phyloP scores from a whole-genome alignment of 2,113 vertebrate species.

The Alexandromys fortis region DNA sequence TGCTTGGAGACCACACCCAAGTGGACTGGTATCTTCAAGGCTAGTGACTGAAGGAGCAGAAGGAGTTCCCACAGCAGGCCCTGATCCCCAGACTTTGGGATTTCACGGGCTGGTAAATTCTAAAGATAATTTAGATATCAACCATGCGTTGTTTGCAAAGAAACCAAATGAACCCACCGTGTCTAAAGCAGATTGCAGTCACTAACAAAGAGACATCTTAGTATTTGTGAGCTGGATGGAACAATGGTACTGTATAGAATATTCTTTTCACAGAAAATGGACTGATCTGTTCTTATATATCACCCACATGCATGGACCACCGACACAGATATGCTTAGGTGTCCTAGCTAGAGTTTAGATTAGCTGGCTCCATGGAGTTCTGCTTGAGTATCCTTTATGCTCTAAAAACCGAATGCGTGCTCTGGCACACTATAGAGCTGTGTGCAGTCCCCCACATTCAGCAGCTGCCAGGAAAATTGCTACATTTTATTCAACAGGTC shows the following conservation, averaged over 20 bases:
- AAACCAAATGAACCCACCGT: not conserved
- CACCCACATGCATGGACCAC: too few species aligned
- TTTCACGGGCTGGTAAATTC: slow-evolving; percentile 14
- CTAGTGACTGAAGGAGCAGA: too few species aligned
- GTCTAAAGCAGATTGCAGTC: not conserved
- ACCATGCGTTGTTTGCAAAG: not conserved
- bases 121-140: slow-evolving; percentile 25
- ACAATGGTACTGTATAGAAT: not conserved
- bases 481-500: slow-evolving; percentile 5
- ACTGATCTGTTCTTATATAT: not conserved
- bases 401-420: not conserved
- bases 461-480: not conserved
- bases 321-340: not conserved
- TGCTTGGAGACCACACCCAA: too few species aligned
- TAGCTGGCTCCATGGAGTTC: not conserved
- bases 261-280: not conserved
- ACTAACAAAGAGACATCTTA: not conserved
- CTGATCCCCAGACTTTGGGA: not conserved
- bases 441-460: not conserved
- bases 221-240: not conserved
- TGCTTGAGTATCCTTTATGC: not conserved
- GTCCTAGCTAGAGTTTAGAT: rapidly evolving
- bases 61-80: not conserved
- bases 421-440: not conserved
- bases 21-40: too few species aligned